phyloP scores from a whole-genome alignment of 2,797 vertebrate genomes.

The Dryobates pubescens region DNA sequence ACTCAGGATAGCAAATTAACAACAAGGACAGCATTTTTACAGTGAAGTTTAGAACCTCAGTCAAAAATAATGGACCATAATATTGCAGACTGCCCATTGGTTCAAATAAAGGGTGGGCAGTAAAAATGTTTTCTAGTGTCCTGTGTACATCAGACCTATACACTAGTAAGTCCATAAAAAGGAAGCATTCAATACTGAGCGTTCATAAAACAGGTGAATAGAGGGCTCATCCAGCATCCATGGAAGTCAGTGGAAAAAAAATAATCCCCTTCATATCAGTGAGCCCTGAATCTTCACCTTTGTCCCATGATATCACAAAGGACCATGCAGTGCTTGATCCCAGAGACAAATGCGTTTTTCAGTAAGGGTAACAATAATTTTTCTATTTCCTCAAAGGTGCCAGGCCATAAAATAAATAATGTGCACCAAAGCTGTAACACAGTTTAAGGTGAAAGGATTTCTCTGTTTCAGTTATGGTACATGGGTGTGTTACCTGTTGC shows the following conservation, averaged over 20 bases:
- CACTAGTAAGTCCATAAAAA: not conserved
- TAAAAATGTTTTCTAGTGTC: slow-evolving; percentile 15
- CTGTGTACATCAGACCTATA: not conserved
- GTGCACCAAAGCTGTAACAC: not conserved
- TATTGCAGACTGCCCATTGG: slow-evolving; percentile 14
- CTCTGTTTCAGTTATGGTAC: not conserved
- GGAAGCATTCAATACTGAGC: slow-evolving; percentile 8
- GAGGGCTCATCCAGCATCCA: not conserved
- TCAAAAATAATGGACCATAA: slow-evolving; percentile 59
- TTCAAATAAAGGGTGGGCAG: not conserved
- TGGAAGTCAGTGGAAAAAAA: not conserved
- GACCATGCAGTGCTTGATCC: not conserved
- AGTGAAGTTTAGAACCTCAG: slow-evolving; percentile 35
- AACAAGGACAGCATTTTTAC: slow-evolving; percentile 40
- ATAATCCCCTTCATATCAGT: accelerated
- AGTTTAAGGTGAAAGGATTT: not conserved
- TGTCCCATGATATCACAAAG: not conserved
- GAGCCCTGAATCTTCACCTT: not conserved
- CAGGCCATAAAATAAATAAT: not conserved
- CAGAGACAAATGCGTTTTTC: not conserved
- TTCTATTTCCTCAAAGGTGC: not conserved
- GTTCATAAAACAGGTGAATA: not conserved
- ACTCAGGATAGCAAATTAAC: slow-evolving; percentile 11
- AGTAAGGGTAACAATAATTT: not conserved
- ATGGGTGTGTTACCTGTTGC: not conserved